phyloP scores from a whole-genome alignment of 2,113 vertebrate species.

The Onychostoma macrolepis region DNA sequence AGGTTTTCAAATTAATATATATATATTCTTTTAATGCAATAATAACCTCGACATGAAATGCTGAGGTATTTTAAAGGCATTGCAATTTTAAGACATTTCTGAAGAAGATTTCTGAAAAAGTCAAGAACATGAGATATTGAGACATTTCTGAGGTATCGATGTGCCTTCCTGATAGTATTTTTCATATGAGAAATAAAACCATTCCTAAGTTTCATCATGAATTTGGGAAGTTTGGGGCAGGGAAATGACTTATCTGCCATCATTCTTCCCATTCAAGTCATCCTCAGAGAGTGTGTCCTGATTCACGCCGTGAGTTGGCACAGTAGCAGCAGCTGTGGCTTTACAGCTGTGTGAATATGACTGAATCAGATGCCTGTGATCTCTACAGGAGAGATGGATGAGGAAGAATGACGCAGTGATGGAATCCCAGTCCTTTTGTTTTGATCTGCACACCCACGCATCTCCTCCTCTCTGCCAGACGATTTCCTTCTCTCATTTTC shows the following conservation, averaged over 20 bases:
- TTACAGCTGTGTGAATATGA: constrained; percentile 23
- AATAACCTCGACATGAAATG: no score
- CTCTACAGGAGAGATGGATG: constrained; percentile 32
- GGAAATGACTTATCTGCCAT: neutral
- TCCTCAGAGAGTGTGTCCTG: neutral
- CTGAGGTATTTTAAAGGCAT: no score
- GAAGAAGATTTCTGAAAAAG: no score
- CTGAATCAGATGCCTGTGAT: constrained; percentile 27
- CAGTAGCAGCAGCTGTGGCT: neutral
- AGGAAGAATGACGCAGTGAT: constrained; percentile 31
- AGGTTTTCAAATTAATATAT: no score
- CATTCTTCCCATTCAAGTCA: constrained; percentile 14
- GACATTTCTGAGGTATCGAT: neutral
- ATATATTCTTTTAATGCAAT: no score
- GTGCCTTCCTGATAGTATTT: neutral
- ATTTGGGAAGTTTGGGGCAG: no score
- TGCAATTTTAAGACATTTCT: no score
- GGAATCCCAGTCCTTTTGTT: constrained; percentile 8
- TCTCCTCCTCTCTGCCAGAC: neutral
- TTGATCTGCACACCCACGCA: neutral
- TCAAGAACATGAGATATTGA: neutral
- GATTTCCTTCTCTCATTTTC: neutral
- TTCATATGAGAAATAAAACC: neutral
- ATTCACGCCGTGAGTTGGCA: neutral
- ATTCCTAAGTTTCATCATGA: neutral